These are phyloP conservation scores for Anneissia japonica DNA, from an alignment of 35 echinoderm and acorn worm genomes.

Conservation along the genomic window DNA sequence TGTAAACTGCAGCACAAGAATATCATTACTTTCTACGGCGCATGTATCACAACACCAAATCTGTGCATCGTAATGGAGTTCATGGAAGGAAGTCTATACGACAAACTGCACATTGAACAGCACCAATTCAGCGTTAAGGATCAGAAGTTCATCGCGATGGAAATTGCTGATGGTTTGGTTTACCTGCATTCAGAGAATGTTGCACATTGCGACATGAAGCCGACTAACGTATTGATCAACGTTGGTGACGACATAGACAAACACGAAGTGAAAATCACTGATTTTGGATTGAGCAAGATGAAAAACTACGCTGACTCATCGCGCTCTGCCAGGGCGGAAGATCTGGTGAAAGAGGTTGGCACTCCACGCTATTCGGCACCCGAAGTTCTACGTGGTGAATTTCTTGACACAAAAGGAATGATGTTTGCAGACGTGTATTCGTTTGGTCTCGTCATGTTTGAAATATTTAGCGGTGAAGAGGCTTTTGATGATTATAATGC, in stretches of 20 bases:
- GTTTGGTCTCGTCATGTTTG: slow-evolving; percentile 29
- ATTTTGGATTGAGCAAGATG: slow-evolving; percentile 51
- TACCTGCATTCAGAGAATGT: slow-evolving; percentile 17
- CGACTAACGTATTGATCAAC: slow-evolving; percentile 34
- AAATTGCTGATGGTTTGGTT: slow-evolving; percentile 23
- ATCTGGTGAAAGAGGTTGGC: slow-evolving; percentile 8
- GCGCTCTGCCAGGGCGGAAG: background rate
- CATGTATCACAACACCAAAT: slow-evolving; percentile 45
- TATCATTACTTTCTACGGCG: slow-evolving; percentile 38
- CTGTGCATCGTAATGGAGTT: slow-evolving; percentile 46
- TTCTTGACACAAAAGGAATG: slow-evolving; percentile 14
- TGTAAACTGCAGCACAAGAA: slow-evolving; percentile 30
- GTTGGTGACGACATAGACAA: background rate
- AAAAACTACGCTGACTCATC: slow-evolving; percentile 17
- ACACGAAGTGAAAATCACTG: slow-evolving; percentile 23
- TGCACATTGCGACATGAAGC: slow-evolving; percentile 50
- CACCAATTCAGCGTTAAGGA: background rate
- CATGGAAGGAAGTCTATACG: slow-evolving; percentile 43
- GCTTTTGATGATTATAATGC: background rate
- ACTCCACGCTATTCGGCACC: slow-evolving; percentile 43
- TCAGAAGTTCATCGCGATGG: slow-evolving; percentile 1
- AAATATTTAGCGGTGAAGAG: slow-evolving; percentile 26
- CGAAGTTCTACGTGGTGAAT: slow-evolving; percentile 24
- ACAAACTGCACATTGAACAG: slow-evolving; percentile 25
- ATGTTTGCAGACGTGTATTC: slow-evolving; percentile 42